These are phyloP conservation scores for Plebejus argus DNA, from an alignment of 2,888 invertebrate genomes.

Conservation along the genomic window DNA sequence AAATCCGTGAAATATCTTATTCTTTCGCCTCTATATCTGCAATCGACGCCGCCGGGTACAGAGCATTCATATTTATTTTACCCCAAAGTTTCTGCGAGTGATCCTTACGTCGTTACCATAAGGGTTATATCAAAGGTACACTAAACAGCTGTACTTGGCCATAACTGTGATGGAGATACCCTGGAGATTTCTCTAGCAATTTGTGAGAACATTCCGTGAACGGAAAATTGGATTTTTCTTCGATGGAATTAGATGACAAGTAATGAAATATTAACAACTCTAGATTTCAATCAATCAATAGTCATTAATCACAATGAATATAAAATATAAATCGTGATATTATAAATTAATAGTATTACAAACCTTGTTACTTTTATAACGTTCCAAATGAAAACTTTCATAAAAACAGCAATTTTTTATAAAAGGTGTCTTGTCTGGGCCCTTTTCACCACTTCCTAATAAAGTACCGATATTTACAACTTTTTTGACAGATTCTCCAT, in stretches of 20 bases:
- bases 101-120: not conserved
- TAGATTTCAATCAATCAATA: not conserved
- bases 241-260: not conserved
- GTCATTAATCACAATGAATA: not conserved
- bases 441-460: too few species aligned
- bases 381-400: too few species aligned
- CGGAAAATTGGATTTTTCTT: constrained; percentile 1
- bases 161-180: constrained; percentile 4
- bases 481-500: too few species aligned
- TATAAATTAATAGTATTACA: too few species aligned
- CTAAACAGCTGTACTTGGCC: not conserved
- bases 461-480: too few species aligned
- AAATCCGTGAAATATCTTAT: not conserved
- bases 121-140: not conserved
- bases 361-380: too few species aligned
- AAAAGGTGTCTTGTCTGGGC: too few species aligned
- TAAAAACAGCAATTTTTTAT: too few species aligned
- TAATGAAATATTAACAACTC: not conserved
- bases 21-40: not conserved
- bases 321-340: too few species aligned
- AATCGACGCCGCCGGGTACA: not conserved
- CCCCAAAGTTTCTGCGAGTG: not conserved
- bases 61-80: not conserved
- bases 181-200: not conserved
- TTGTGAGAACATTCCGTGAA: not conserved